These are phyloP conservation scores for Netelia inedita DNA, from an alignment of 2,888 invertebrate genomes.

Conservation along the genomic window DNA sequence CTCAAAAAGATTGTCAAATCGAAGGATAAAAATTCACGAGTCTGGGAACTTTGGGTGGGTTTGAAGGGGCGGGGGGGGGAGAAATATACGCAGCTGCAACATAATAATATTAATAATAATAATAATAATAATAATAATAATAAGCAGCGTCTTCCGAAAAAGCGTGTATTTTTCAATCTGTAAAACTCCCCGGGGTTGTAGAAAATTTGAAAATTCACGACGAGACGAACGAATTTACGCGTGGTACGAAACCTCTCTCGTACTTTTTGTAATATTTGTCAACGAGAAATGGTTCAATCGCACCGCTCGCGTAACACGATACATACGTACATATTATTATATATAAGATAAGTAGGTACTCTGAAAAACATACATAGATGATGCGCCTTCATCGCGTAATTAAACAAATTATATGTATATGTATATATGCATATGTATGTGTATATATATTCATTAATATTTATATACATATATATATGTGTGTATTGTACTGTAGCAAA, in stretches of 20 bases:
- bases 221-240: constrained; percentile 41
- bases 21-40: constrained; percentile 4
- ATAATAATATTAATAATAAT: not conserved
- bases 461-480: constrained; percentile 16
- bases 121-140: not conserved
- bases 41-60: not conserved
- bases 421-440: constrained; percentile 8
- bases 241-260: constrained; percentile 44
- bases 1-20: constrained; percentile 4
- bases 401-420: not conserved
- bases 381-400: not conserved
- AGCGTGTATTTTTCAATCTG: constrained; percentile 53
- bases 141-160: constrained; percentile 44
- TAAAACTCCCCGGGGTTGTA: constrained; percentile 1
- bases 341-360: constrained; percentile 8
- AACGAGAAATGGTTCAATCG: constrained; percentile 40
- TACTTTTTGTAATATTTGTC: constrained; percentile 60
- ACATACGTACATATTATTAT: not conserved
- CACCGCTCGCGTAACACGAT: not conserved
- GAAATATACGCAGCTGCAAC: constrained; percentile 29
- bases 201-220: constrained; percentile 21
- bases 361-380: not conserved
- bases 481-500: constrained; percentile 45
- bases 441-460: constrained; percentile 5
- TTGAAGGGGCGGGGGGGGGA: not conserved